Evolutionary conservation across 2,113 vertebrate genomes (phyloP).

Genomic region (Pomatorhinus ruficollis): DNA sequence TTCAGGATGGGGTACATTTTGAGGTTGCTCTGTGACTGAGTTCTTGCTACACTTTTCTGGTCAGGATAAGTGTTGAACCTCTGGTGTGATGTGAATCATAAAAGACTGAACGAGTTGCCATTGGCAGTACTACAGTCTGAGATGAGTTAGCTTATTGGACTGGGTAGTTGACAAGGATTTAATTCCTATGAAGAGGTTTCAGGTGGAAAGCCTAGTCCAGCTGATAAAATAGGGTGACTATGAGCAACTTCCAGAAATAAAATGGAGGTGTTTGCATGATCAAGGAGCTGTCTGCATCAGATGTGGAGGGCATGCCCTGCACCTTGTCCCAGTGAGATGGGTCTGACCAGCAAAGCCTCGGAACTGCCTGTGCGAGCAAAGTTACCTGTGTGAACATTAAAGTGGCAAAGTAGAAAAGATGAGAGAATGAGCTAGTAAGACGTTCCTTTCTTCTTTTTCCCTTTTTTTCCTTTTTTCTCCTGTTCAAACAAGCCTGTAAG

Average conservation of each 20-base stretch:
- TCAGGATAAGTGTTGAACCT: neutral
- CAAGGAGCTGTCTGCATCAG: neutral
- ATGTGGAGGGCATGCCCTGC: neutral
- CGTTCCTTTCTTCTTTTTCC: neutral
- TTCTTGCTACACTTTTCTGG: neutral
- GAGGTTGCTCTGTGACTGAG: neutral
- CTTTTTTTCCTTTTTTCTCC: rapidly evolving
- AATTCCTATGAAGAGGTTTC: neutral
- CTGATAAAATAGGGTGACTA: neutral
- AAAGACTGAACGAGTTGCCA: neutral
- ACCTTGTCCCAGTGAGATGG: neutral
- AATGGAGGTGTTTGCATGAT: neutral
- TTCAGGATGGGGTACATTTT: rapidly evolving
- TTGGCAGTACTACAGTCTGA: neutral
- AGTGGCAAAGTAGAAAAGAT: neutral
- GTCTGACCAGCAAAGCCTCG: neutral
- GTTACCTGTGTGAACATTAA: neutral
- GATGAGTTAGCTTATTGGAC: neutral
- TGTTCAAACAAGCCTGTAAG: neutral
- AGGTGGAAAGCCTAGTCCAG: neutral
- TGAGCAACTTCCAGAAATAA: neutral
- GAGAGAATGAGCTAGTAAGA: neutral
- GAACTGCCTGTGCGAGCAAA: neutral
- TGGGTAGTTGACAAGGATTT: neutral
- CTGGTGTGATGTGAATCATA: neutral